A percentile compares a stretch with the other conserved stretches of the same genome.
Conservation (phyloP, 1,140 invertebrate species). For the Cepaea nemoralis region DNA sequence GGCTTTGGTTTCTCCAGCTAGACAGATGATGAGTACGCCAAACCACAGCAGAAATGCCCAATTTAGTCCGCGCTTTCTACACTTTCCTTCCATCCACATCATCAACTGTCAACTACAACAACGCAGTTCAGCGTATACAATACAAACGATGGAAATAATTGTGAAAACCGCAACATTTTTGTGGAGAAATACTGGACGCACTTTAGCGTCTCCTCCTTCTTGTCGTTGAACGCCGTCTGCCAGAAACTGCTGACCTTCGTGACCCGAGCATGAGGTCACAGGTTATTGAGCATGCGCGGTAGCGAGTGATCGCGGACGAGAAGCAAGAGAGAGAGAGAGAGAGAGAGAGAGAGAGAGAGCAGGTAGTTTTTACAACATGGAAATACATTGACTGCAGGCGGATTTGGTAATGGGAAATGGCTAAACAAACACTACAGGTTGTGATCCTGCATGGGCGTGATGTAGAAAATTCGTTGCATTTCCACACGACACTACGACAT, state of each 20-base stretch:
- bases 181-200: too few relatives aligned
- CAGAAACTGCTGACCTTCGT: constrained; percentile 16
- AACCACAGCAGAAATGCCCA: not conserved
- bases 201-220: too few relatives aligned
- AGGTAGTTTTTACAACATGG: too few relatives aligned
- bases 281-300: constrained; percentile 45
- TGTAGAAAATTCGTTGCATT: too few relatives aligned
- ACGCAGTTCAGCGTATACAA: constrained; percentile 22
- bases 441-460: too few relatives aligned
- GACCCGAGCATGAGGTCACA: constrained; percentile 35
- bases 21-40: constrained; percentile 10
- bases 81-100: constrained; percentile 27
- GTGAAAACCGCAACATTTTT: constrained; percentile 1
- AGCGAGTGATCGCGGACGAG: too few relatives aligned
- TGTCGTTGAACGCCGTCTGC: constrained; percentile 37
- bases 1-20: not conserved
- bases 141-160: constrained; percentile 36
- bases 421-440: too few relatives aligned
- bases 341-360: too few relatives aligned
- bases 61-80: constrained; percentile 38
- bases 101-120: constrained; percentile 44
- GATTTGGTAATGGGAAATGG: not conserved
- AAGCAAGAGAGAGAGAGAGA: too few relatives aligned
- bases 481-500: too few relatives aligned
- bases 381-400: constrained; percentile 34